These are phyloP conservation scores for Dicycla oo DNA, from an alignment of 2,888 invertebrate genomes.

Conservation along the genomic window DNA sequence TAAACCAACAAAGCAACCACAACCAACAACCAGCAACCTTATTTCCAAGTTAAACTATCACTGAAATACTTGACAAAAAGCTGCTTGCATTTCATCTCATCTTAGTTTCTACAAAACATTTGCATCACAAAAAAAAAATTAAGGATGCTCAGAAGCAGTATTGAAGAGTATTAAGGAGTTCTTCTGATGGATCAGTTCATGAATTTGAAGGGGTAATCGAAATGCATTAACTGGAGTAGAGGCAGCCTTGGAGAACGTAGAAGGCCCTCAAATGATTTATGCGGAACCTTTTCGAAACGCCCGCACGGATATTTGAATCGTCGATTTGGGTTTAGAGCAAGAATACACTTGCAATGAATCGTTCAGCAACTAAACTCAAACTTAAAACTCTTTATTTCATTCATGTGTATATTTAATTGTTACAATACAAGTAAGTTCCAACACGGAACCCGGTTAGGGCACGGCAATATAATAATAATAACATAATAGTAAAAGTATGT, in stretches of 20 bases:
- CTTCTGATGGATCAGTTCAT: conserved; percentile 67
- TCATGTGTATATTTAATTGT: too few species aligned
- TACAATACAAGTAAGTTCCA: too few species aligned
- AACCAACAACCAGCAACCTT: too few species aligned
- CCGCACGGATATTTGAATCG: conserved; percentile 58
- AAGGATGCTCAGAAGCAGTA: conserved; percentile 57
- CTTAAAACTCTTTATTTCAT: too few species aligned
- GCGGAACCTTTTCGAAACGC: conserved; percentile 73
- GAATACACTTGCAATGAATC: conserved; percentile 1
- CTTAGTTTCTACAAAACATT: conserved; percentile 16
- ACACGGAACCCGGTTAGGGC: too few species aligned
- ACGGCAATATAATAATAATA: too few species aligned
- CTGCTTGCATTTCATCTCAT: conserved; percentile 3
- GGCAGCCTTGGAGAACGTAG: conserved; percentile 60
- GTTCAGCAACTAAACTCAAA: not conserved
- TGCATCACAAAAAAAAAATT: conserved; percentile 58
- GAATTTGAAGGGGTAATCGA: conserved; percentile 78
- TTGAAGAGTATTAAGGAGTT: conserved; percentile 70
- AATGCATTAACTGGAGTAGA: conserved; percentile 76
- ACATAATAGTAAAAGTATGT: too few species aligned
- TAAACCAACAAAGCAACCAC: too few species aligned
- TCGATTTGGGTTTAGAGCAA: conserved; percentile 39
- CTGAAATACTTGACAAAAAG: not conserved
- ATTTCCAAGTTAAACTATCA: not conserved
- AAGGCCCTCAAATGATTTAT: conserved; percentile 74